Evolutionary conservation across 2,797 vertebrate species (phyloP), one percentile per base, ranked within the genome.

Genomic region (Cheirogaleus major): DNA sequence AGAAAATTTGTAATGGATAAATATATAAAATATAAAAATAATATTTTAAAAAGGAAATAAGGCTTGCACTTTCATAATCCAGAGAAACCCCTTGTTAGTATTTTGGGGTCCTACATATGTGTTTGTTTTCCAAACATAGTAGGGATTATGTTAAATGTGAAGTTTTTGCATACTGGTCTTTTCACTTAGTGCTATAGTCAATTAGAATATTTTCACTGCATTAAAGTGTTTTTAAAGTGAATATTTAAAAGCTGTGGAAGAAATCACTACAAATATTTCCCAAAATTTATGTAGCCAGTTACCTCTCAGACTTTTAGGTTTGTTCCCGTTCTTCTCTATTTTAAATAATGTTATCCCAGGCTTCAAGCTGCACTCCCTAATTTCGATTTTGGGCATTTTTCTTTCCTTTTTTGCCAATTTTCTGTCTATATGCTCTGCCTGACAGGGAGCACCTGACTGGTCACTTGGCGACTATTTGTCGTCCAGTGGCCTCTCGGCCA

Each of bases 1-100:
- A 89, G 87, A 81, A 96, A 86, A 63, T 45, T 32, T 73, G 8
- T 63, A 25, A 90, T 45, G 20, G 48, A 9, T n/a, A 35, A 45
- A n/a, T 92, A 23, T 79, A 59, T 57, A 81, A 95, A 96, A 75
- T 82, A 52, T 52, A 81, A 95, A 96, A 75, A 45, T 65, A 80
- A 52, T 27, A 7, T 72, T 81, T 95, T n/a, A 45, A 91, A 90
- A 57, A 78, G 65, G 27, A 91, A 94, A 8, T 14, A 76, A 67
- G 48, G 65, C 14, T 59, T 65, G 11, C 14, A 80, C 43, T 91
- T 91, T 43, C 7, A 6, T 69, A 61, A 69, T 69, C 50, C 32
- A 32, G 43, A 90, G 80, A 61, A 86, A 32, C 23, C 38, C 25
- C 59, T 89, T 25, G 2, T 52, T 79, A 5, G 17, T 95, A 27